phyloP scores from a whole-genome alignment of 1,140 invertebrate genomes.

The Diplogasteroides magnus region DNA sequence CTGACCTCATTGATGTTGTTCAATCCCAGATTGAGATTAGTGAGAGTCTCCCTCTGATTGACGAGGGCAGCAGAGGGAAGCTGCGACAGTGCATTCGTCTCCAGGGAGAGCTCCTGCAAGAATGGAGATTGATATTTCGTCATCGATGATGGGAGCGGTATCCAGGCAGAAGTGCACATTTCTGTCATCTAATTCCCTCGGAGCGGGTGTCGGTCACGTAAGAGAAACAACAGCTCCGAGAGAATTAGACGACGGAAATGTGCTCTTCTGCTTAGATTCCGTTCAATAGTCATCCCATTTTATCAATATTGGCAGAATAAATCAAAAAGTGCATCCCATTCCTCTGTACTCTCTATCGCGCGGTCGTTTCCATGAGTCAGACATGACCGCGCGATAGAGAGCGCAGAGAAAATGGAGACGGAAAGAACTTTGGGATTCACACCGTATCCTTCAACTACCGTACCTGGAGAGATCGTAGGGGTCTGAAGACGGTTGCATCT shows the following conservation, averaged over 20 bases:
- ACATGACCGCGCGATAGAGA: neutral
- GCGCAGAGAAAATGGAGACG: neutral
- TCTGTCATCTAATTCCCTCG: no score
- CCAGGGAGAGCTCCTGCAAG: conserved; percentile 49
- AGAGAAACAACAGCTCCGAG: no score
- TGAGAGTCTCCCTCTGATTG: conserved; percentile 44
- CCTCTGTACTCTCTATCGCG: no score
- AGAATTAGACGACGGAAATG: no score
- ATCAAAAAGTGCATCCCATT: neutral
- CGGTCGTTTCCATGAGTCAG: no score
- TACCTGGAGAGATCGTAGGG: conserved; percentile 40
- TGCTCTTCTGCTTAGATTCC: no score
- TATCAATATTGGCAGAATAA: neutral
- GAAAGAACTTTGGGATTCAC: no score
- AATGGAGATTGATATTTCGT: neutral
- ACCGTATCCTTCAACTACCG: no score
- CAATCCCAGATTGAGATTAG: conserved; percentile 51
- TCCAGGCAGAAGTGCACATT: no score
- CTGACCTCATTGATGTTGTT: conserved; percentile 43
- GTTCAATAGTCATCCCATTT: neutral
- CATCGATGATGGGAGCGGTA: neutral
- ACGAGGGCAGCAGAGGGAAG: conserved; percentile 49
- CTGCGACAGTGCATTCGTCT: conserved; percentile 49
- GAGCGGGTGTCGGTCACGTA: no score
- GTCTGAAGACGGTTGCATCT: conserved; percentile 44